Percentiles rank a stretch among this genome's conserved stretches.
Evolutionary conservation across 1,140 invertebrate genomes (phyloP).

Genomic region (Drosophila takahashii): DNA sequence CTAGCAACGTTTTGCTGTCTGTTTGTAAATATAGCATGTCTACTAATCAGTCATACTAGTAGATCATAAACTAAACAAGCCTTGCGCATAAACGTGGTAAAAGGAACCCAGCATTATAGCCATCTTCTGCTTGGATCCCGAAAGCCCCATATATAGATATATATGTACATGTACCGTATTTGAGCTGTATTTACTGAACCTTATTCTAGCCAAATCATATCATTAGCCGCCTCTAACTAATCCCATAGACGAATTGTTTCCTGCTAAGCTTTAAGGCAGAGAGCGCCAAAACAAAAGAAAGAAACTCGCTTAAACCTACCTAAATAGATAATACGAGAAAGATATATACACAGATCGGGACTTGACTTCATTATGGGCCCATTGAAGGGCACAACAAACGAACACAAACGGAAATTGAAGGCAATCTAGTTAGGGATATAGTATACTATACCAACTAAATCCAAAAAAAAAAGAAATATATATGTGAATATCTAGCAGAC

Average conservation of each 20-base stretch:
- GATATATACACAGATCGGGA: slow-evolving; percentile 10
- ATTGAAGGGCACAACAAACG: slow-evolving; percentile 52
- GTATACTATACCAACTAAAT: slow-evolving; percentile 26
- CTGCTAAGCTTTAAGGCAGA: slow-evolving; percentile 57
- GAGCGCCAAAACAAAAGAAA: slow-evolving; percentile 3
- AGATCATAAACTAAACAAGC: not conserved
- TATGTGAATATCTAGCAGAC: slow-evolving; percentile 19
- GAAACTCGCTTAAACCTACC: slow-evolving; percentile 44
- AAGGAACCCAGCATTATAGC: not conserved
- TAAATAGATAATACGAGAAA: slow-evolving; percentile 28
- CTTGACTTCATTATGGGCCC: slow-evolving; percentile 12
- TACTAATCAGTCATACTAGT: not conserved
- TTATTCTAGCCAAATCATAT: slow-evolving; percentile 63
- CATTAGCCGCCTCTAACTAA: slow-evolving; percentile 53
- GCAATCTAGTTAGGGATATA: slow-evolving; percentile 83
- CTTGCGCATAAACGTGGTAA: not conserved
- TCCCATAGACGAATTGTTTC: slow-evolving; percentile 51
- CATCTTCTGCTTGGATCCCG: slow-evolving; percentile 3
- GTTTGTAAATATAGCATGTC: slow-evolving; percentile 3
- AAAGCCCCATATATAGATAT: slow-evolving; percentile 14
- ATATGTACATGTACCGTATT: slow-evolving; percentile 23
- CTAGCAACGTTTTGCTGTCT: not conserved
- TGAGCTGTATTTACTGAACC: slow-evolving; percentile 28
- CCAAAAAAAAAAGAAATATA: slow-evolving; percentile 5
- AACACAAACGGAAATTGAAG: slow-evolving; percentile 69